These are phyloP conservation scores for Drosophila eugracilis DNA, from an alignment of 1,140 invertebrate genomes.

Conservation along the genomic window DNA sequence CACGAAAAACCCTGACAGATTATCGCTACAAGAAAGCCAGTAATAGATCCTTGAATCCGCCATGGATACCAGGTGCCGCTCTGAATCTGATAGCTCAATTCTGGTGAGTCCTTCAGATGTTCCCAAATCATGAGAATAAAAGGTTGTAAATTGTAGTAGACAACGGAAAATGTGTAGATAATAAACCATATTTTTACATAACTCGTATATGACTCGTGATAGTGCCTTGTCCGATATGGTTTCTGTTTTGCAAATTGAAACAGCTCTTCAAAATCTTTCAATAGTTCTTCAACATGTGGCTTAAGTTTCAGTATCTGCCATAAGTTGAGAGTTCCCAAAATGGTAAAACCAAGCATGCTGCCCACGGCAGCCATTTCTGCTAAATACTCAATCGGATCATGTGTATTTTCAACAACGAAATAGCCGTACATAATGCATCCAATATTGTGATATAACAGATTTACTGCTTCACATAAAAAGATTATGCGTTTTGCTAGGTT, in stretches of 20 bases:
- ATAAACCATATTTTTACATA: too few species aligned
- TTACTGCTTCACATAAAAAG: slow-evolving; percentile 50
- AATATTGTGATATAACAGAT: slow-evolving; percentile 69
- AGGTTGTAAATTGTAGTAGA: slow-evolving; percentile 59
- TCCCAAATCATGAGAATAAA: slow-evolving; percentile 50
- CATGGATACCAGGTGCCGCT: slow-evolving; percentile 77
- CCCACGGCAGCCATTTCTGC: slow-evolving; percentile 53
- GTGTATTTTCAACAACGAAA: slow-evolving; percentile 12
- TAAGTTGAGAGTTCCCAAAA: slow-evolving; percentile 54
- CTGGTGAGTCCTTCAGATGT: slow-evolving; percentile 1
- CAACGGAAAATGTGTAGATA: slow-evolving; percentile 30
- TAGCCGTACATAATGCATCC: slow-evolving; percentile 58
- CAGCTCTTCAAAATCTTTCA: slow-evolving; percentile 52
- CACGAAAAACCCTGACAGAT: slow-evolving; percentile 25
- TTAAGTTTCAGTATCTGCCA: slow-evolving; percentile 44
- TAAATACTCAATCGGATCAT: slow-evolving; percentile 15
- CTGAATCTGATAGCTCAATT: slow-evolving; percentile 50
- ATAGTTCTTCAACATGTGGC: slow-evolving; percentile 31
- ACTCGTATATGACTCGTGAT: slow-evolving; percentile 38
- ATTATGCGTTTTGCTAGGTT: slow-evolving; percentile 3
- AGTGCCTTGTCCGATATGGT: slow-evolving; percentile 44
- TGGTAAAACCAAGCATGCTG: slow-evolving; percentile 56
- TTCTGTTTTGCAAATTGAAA: slow-evolving; percentile 7
- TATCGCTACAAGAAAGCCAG: slow-evolving; percentile 10
- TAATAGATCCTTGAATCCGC: slow-evolving; percentile 20